Conservation (phyloP, 2,888 invertebrate species). For the Furcula furcula region DNA sequence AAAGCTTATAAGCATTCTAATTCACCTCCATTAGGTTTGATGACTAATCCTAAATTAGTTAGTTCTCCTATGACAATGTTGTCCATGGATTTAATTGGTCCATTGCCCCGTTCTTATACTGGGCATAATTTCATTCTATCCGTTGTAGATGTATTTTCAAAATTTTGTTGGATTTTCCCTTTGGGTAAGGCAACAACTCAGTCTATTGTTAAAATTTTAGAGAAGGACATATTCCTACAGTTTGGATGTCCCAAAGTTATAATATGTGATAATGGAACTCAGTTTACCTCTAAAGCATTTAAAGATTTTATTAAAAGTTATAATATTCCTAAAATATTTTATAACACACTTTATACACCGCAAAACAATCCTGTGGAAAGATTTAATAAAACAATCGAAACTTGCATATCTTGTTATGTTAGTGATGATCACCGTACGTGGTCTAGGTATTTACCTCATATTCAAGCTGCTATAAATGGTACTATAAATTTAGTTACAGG, state of each 20-base stretch:
- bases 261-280: constrained; percentile 6
- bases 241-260: constrained; percentile 4
- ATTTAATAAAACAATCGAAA: constrained; percentile 3
- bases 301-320: constrained; percentile 2
- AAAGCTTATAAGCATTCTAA: neutral
- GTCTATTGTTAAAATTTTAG: constrained; percentile 1
- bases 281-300: constrained; percentile 4
- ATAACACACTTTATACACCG: no score
- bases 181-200: constrained; percentile 3
- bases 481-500: constrained; percentile 3
- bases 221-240: constrained; percentile 3
- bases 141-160: constrained; percentile 4
- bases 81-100: neutral
- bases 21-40: neutral
- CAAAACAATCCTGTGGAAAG: constrained; percentile 1
- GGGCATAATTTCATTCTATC: constrained; percentile 3
- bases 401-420: constrained; percentile 5
- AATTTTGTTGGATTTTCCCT: constrained; percentile 4
- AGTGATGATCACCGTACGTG: constrained; percentile 1
- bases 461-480: constrained; percentile 5
- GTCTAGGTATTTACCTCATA: constrained; percentile 2
- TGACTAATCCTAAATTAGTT: neutral
- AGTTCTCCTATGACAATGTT: neutral
- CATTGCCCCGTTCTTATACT: constrained; percentile 1
- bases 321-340: constrained; percentile 5